phyloP scores from a whole-genome alignment of 2,797 vertebrate genomes.

The Mormyrus proboscirostris region DNA sequence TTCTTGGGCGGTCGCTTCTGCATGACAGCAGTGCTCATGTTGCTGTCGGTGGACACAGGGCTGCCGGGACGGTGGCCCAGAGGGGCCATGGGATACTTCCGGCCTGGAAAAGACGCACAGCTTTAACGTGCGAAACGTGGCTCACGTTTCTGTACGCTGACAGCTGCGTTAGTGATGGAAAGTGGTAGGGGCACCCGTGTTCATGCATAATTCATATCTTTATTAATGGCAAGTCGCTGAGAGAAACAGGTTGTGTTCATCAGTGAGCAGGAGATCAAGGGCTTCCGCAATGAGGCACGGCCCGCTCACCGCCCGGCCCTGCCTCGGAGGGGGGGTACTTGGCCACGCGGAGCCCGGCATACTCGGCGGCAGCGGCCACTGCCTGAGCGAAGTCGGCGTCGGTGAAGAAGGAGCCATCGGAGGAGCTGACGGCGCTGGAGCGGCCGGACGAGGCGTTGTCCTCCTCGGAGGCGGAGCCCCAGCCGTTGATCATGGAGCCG shows the following conservation, averaged over 20 bases:
- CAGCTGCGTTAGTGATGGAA: background rate
- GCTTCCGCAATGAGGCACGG: background rate
- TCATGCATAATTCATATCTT: background rate
- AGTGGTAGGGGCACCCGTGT: background rate
- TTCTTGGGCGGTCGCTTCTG: constrained; percentile 93
- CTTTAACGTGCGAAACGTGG: background rate
- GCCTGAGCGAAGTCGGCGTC: constrained; percentile 97
- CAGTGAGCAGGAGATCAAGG: background rate
- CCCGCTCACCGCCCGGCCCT: constrained; percentile 49
- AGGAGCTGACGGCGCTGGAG: constrained; percentile 89
- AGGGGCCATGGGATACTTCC: constrained; percentile 83
- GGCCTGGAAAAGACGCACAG: constrained; percentile 58
- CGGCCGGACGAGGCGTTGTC: constrained; percentile 94
- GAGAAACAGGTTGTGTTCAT: background rate
- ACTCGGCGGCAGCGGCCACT: constrained; percentile 89
- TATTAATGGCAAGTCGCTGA: background rate
- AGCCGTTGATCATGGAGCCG: constrained; percentile 98
- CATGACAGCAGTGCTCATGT: constrained; percentile 85
- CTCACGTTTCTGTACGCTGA: background rate
- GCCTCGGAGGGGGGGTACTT: constrained; percentile 64
- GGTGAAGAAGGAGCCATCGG: constrained; percentile 94
- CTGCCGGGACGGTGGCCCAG: constrained; percentile 84
- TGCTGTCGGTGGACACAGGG: constrained; percentile 93
- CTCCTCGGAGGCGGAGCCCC: constrained; percentile 96
- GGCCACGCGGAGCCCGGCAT: constrained; percentile 83